These are phyloP conservation scores for Urophycis tenuis DNA, from an alignment of 2,797 vertebrate species.

Conservation along the genomic window DNA sequence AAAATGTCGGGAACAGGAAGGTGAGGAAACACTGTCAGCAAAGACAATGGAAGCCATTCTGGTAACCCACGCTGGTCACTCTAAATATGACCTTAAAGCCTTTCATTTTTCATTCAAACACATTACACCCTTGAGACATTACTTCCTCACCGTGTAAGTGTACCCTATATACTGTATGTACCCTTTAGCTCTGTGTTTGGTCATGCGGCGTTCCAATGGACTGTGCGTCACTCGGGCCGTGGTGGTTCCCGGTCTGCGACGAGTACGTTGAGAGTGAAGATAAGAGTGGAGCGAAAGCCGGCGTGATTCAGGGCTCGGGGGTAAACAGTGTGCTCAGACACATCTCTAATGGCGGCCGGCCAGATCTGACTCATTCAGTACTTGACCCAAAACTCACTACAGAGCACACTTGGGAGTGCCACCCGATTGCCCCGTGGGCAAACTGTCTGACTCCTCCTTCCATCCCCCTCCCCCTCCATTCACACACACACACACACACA, in stretches of 20 bases:
- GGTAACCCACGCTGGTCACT: slow-evolving; percentile 31
- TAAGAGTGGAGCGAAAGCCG: not conserved
- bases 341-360: slow-evolving; percentile 21
- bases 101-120: not conserved
- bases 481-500: slow-evolving; percentile 33
- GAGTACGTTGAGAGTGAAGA: not conserved
- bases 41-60: slow-evolving; percentile 53
- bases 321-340: slow-evolving; percentile 24
- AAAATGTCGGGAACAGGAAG: slow-evolving; percentile 60
- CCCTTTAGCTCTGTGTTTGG: not conserved
- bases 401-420: not conserved
- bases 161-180: not conserved
- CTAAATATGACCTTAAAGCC: not conserved
- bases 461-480: slow-evolving; percentile 13
- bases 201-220: not conserved
- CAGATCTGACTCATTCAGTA: slow-evolving; percentile 32
- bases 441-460: slow-evolving; percentile 19
- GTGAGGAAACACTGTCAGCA: slow-evolving; percentile 46
- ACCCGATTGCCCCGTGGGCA: slow-evolving; percentile 14
- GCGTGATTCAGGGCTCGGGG: slow-evolving; percentile 17
- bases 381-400: slow-evolving; percentile 27
- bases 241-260: not conserved
- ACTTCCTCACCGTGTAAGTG: not conserved
- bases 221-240: not conserved
- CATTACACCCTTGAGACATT: not conserved